Conservation (phyloP, 2,113 vertebrate genomes). For the Puma concolor region DNA sequence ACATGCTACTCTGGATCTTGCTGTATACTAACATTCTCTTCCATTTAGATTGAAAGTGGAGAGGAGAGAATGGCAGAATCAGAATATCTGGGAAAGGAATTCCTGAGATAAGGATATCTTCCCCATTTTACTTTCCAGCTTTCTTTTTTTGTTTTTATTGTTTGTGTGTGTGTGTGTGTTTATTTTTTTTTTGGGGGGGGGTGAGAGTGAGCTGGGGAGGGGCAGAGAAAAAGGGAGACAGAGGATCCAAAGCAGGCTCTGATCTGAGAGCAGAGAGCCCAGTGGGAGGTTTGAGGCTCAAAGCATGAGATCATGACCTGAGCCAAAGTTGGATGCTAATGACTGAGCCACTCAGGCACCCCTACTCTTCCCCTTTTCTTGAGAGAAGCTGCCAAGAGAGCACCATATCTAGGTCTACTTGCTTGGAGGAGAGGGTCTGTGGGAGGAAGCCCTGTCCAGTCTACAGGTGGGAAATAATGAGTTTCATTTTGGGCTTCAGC, state of each 20-base stretch:
- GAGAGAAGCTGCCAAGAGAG: not conserved
- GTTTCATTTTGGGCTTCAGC: not conserved
- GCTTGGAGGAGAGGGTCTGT: not conserved
- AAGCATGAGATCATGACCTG: no score
- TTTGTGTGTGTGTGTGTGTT: no score
- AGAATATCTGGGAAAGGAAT: not conserved
- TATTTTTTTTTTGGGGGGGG: no score
- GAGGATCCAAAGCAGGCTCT: no score
- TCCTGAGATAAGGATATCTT: not conserved
- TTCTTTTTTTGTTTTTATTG: no score
- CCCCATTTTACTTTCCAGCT: not conserved
- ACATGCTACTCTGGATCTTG: not conserved
- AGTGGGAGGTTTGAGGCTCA: no score
- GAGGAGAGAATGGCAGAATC: not conserved
- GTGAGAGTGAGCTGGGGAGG: no score
- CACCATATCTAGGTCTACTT: not conserved
- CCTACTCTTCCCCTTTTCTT: not conserved
- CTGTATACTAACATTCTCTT: not conserved
- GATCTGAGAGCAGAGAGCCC: no score
- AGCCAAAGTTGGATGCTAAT: no score
- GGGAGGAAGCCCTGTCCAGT: no score
- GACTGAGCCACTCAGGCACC: no score
- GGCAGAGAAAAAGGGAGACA: no score
- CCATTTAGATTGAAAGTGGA: not conserved
- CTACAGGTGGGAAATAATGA: rapidly evolving